Evolutionary conservation across 2,888 invertebrate species (phyloP).

Genomic region (Gryllus longicercus): DNA sequence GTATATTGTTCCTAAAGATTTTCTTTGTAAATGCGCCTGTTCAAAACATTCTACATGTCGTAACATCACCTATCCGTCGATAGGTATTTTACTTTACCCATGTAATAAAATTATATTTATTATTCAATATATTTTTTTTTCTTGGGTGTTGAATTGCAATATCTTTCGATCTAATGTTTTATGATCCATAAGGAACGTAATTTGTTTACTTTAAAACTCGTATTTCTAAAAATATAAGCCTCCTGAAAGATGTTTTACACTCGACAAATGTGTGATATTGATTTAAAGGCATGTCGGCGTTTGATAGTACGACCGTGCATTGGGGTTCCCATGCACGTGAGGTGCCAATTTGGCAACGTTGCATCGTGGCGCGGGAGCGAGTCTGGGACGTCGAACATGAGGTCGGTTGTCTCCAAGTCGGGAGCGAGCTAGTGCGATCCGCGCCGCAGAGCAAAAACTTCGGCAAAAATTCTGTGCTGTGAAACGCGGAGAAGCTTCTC

Average conservation of each 20-base stretch:
- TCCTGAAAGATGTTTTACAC: background rate
- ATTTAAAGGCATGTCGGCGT: constrained; percentile 30
- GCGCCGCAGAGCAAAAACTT: constrained; percentile 35
- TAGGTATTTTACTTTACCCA: no score
- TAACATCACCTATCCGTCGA: no score
- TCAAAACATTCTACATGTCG: no score
- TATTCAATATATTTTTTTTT: no score
- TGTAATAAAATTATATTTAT: no score
- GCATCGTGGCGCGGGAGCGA: constrained; percentile 32
- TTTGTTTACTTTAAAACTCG: no score
- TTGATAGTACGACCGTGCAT: constrained; percentile 31
- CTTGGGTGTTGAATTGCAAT: no score
- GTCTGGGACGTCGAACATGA: constrained; percentile 33
- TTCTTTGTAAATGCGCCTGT: no score
- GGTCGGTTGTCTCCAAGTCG: constrained; percentile 33
- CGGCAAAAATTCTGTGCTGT: constrained; percentile 30
- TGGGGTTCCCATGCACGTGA: constrained; percentile 34
- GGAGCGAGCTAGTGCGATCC: constrained; percentile 33
- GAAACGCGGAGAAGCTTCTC: constrained; percentile 29
- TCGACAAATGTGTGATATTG: constrained; percentile 33
- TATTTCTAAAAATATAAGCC: no score
- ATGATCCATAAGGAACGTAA: no score
- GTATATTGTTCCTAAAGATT: no score
- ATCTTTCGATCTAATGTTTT: no score
- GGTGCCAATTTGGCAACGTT: constrained; percentile 34